Evolutionary conservation across 2,888 invertebrate species (phyloP).

Genomic region (Liposcelis brunnea): DNA sequence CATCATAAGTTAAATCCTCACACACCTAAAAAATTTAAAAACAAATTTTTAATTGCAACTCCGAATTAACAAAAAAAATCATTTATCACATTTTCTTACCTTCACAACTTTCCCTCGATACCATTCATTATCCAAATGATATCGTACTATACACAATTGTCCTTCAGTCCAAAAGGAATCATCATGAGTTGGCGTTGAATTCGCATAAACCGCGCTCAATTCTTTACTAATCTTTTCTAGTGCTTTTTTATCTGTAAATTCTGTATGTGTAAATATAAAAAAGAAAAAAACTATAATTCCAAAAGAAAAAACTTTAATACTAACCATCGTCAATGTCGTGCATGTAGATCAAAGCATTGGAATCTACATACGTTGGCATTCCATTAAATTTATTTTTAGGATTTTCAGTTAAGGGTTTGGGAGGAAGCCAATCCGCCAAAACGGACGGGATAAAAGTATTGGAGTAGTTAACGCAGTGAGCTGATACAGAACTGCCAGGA

Average conservation of each 20-base stretch:
- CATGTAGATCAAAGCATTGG: slow-evolving; percentile 32
- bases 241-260: slow-evolving; percentile 18
- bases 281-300: too few relatives aligned
- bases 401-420: slow-evolving; percentile 30
- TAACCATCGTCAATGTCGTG: slow-evolving; percentile 22
- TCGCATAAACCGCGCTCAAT: slow-evolving; percentile 31
- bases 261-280: too few relatives aligned
- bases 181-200: slow-evolving; percentile 29
- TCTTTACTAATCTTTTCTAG: slow-evolving; percentile 33
- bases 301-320: too few relatives aligned
- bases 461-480: too few relatives aligned
- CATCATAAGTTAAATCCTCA: slow-evolving; percentile 20
- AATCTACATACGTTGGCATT: slow-evolving; percentile 43
- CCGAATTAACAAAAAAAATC: slow-evolving; percentile 4
- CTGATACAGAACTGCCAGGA: too few relatives aligned
- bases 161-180: slow-evolving; percentile 39
- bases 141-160: slow-evolving; percentile 51
- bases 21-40: slow-evolving; percentile 13
- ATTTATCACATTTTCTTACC: slow-evolving; percentile 21
- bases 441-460: slow-evolving; percentile 17
- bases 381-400: slow-evolving; percentile 35
- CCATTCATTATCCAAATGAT: slow-evolving; percentile 43
- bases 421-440: slow-evolving; percentile 40
- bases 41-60: slow-evolving; percentile 2
- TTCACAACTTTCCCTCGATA: slow-evolving; percentile 50